phyloP scores from a whole-genome alignment of 2,888 invertebrate species.

The Lordiphosa fenestrarum region DNA sequence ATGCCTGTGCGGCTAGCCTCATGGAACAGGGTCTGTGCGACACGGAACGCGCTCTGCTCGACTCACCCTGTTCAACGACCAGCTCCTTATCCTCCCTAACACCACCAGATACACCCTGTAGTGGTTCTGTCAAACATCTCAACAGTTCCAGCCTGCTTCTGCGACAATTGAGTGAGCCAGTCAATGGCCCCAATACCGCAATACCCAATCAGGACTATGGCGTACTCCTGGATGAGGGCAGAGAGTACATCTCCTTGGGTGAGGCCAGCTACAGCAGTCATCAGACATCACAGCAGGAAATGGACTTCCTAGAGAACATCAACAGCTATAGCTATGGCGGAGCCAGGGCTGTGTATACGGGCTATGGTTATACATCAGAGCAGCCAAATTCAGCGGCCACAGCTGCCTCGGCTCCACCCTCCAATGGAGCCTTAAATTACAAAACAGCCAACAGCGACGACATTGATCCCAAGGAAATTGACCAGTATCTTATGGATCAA shows the following conservation, averaged over 20 bases:
- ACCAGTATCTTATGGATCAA: conserved; percentile 80
- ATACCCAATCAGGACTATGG: conserved; percentile 55
- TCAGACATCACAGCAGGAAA: conserved; percentile 23
- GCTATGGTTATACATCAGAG: conserved; percentile 39
- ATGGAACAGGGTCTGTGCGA: conserved; percentile 62
- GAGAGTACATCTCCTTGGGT: conserved; percentile 70
- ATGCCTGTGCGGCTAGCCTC: conserved; percentile 72
- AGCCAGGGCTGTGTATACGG: conserved; percentile 20
- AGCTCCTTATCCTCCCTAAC: conserved; percentile 78
- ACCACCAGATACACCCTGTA: conserved; percentile 79
- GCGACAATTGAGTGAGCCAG: conserved; percentile 62
- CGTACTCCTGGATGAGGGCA: conserved; percentile 66
- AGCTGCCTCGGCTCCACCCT: conserved; percentile 63
- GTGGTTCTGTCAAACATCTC: conserved; percentile 29
- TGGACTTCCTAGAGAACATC: conserved; percentile 62
- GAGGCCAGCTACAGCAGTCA: conserved; percentile 54
- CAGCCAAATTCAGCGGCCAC: conserved; percentile 21
- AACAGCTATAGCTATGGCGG: conserved; percentile 38
- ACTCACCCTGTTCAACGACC: conserved; percentile 78
- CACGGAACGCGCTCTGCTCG: conserved; percentile 63
- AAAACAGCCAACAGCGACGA: conserved; percentile 49
- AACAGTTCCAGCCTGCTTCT: conserved; percentile 55
- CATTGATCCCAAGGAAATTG: conserved; percentile 80
- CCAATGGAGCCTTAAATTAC: conserved; percentile 79
- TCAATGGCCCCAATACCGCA: conserved; percentile 14